Evolutionary conservation across 2,888 invertebrate species (phyloP), one percentile per base, ranked within the genome.

Genomic region (Pantelozetes paolii): DNA sequence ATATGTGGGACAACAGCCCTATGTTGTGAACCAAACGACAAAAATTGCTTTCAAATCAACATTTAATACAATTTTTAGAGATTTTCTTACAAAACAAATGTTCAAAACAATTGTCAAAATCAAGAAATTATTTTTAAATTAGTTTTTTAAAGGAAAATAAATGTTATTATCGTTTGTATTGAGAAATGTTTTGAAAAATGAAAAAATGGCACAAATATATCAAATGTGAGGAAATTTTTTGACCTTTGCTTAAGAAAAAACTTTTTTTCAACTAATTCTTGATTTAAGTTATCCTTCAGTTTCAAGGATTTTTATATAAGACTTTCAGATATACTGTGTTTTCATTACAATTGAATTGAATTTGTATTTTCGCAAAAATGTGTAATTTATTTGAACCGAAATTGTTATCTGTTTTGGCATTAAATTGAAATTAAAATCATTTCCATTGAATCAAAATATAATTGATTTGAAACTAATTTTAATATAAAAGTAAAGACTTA

Each of bases 1-100:
- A 64, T 59, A 59, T 36, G 62, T 64, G 23, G 62, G 62, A 64
- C 62, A 64, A 36, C 23, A 54, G 54, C 36, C 5, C 54, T 54
- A 54, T 54, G 26, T 30, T 18, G 30, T 18, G 15, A 59, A 18
- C n/a, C 59, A 59, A 32, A 32, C 20, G 6, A 6, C 20, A 54
- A 15, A 54, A 15, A 8, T 40, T 36, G 62, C 62, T 64, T 64
- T 64, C 20, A 36, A 64, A 36, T n/a, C 9, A 62, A 64, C 62
- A 64, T 32, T 64, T 64, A 36, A 36, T 26, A 54, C 30, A 64
- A 36, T 13, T 20, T 26, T 40, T 64, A 18, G 8, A 36, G 36
- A 64, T 18, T 64, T 36, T 64, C 62, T 64, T 30, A 36, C 32
- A 13, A 30, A 9, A 2, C 54, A 54, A 54, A 26, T 26, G 26